Conservation (phyloP, 2,113 vertebrate species). For the Sarotherodon lohbergeri region DNA sequence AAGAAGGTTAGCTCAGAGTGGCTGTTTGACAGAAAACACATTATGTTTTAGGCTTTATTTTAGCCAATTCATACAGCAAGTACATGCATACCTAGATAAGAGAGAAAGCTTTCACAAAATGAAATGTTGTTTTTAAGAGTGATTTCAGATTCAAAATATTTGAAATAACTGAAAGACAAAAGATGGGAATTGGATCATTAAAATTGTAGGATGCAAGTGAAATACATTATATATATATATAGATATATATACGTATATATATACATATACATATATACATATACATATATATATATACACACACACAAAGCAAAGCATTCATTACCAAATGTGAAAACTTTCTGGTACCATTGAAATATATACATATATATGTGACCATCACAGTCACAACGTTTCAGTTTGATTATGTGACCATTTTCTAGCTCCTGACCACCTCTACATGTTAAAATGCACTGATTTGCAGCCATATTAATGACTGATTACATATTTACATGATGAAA, state of each 20-base stretch:
- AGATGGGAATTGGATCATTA: neutral
- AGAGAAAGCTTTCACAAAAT: neutral
- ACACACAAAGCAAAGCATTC: neutral
- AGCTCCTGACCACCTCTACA: neutral
- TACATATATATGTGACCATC: neutral
- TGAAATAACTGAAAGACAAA: neutral
- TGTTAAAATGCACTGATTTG: neutral
- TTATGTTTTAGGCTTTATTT: neutral
- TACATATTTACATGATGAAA: neutral
- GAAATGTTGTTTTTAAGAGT: neutral
- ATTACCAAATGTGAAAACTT: neutral
- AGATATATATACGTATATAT: neutral
- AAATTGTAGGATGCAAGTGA: neutral
- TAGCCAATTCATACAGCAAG: neutral
- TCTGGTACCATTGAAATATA: neutral
- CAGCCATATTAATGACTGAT: neutral
- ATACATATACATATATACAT: accelerated
- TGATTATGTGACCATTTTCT: neutral
- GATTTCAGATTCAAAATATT: neutral
- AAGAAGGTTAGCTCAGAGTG: neutral
- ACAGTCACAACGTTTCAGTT: accelerated
- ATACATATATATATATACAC: accelerated
- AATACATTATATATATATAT: neutral
- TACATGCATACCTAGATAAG: neutral
- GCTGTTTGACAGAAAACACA: neutral